Evolutionary conservation across 2,113 vertebrate species (phyloP).

Genomic region (Mungos mungo): DNA sequence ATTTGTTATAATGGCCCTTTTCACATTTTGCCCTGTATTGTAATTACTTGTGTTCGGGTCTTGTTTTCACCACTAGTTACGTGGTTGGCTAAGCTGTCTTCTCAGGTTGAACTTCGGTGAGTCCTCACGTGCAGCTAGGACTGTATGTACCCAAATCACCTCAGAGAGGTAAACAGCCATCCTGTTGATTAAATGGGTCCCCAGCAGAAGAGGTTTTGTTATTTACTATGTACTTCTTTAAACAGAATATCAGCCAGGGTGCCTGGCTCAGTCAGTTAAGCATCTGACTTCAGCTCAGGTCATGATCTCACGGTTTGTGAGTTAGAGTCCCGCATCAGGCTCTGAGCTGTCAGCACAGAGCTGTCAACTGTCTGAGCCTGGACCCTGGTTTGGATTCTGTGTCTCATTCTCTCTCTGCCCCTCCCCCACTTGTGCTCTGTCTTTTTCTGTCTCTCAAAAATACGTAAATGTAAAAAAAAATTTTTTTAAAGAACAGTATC

Average conservation of each 20-base stretch:
- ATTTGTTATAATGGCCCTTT: background rate
- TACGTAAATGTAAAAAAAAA: no score
- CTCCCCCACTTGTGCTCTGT: no score
- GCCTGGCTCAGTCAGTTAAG: no score
- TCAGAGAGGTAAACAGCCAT: background rate
- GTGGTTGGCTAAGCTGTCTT: background rate
- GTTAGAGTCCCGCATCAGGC: no score
- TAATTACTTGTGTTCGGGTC: background rate
- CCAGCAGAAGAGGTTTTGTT: background rate
- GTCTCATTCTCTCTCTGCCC: no score
- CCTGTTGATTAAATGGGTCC: background rate
- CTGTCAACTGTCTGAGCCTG: no score
- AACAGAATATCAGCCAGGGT: background rate
- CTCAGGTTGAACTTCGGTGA: background rate
- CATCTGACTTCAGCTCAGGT: no score
- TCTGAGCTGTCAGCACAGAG: no score
- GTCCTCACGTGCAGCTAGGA: background rate
- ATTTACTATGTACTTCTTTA: background rate
- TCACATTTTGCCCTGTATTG: background rate
- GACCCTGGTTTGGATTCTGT: no score
- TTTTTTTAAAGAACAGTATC: no score
- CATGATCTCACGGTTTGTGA: no score
- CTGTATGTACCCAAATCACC: background rate
- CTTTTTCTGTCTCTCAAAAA: no score
- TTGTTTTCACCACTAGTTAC: background rate